Percentiles rank a stretch among this genome's conserved stretches.
Conservation (phyloP, 2,888 invertebrate genomes). For the Meteorus colon region DNA sequence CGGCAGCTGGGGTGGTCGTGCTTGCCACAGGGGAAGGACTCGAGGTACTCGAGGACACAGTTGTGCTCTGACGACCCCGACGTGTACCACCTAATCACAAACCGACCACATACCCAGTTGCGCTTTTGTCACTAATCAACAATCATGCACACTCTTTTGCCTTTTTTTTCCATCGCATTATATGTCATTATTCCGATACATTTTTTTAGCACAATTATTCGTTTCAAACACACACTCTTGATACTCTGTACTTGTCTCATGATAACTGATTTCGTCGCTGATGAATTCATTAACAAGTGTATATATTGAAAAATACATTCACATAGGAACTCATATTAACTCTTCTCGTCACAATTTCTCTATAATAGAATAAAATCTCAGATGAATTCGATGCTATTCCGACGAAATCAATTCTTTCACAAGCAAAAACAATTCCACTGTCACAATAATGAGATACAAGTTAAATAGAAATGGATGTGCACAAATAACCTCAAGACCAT, state of each 20-base stretch:
- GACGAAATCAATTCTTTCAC: constrained; percentile 34
- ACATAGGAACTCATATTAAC: no score
- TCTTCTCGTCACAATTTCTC: no score
- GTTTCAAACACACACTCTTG: constrained; percentile 24
- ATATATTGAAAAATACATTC: not conserved
- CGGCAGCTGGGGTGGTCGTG: constrained; percentile 63
- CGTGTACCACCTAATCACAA: constrained; percentile 73
- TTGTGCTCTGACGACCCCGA: constrained; percentile 72
- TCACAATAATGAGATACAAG: constrained; percentile 10
- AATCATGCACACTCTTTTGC: constrained; percentile 52
- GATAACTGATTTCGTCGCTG: constrained; percentile 30
- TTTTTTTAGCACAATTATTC: not conserved
- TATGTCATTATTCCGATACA: not conserved
- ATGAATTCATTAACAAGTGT: not conserved
- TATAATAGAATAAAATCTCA: no score
- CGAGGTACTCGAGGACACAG: constrained; percentile 69
- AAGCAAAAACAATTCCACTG: constrained; percentile 35
- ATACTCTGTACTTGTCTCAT: constrained; percentile 15
- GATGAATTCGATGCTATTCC: not conserved
- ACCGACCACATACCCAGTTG: constrained; percentile 74
- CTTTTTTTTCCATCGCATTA: constrained; percentile 17
- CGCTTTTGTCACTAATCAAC: constrained; percentile 64
- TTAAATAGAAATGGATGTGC: constrained; percentile 21
- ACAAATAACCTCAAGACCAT: constrained; percentile 34
- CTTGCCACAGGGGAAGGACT: constrained; percentile 69